Evolutionary conservation across 2,888 invertebrate genomes (phyloP).

Genomic region (Furcula furcula): DNA sequence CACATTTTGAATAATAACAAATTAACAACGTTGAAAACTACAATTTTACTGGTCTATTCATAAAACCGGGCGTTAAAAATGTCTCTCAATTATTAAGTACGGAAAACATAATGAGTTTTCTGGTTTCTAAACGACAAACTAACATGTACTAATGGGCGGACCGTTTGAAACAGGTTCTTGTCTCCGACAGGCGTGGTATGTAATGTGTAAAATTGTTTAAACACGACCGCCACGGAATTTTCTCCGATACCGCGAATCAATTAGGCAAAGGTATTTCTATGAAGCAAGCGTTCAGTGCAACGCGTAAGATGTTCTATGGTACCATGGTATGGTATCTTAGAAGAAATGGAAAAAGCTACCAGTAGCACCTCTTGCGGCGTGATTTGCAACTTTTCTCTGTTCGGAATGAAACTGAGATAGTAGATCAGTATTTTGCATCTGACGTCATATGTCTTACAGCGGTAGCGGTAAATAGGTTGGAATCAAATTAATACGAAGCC

Average conservation of each 20-base stretch:
- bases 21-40: neutral
- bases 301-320: constrained; percentile 5
- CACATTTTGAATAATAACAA: neutral
- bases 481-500: no score
- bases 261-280: constrained; percentile 26
- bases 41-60: neutral
- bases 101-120: constrained; percentile 19
- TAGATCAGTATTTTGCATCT: no score
- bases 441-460: no score
- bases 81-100: constrained; percentile 5
- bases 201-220: constrained; percentile 32
- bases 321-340: no score
- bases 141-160: constrained; percentile 13
- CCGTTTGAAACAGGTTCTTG: constrained; percentile 19
- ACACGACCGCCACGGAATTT: constrained; percentile 20
- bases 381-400: no score
- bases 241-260: constrained; percentile 32
- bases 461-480: no score
- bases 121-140: constrained; percentile 16
- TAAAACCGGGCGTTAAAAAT: constrained; percentile 14
- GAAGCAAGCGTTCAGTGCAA: constrained; percentile 12
- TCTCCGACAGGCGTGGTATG: constrained; percentile 1
- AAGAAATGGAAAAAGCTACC: no score
- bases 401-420: no score
- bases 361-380: no score